Evolutionary conservation across 2,113 vertebrate genomes (phyloP).

Genomic region (Oryzias melastigma): DNA sequence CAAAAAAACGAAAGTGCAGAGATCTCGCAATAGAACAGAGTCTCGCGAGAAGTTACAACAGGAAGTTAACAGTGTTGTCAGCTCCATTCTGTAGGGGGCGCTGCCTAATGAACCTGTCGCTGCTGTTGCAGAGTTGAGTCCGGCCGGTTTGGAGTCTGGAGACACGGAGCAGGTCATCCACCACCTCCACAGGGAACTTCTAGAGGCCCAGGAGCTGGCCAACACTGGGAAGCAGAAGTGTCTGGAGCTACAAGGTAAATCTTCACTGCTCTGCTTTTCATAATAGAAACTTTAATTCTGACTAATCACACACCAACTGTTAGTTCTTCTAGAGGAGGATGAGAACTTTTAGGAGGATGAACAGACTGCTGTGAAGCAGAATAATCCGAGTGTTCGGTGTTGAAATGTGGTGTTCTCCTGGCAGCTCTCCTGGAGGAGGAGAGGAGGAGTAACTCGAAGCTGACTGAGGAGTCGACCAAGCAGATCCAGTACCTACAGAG

Average conservation of each 20-base stretch:
- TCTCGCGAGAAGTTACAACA: too few relatives aligned
- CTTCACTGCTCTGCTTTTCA: too few relatives aligned
- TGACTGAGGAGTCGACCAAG: conserved; percentile 92
- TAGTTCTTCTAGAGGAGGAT: too few relatives aligned
- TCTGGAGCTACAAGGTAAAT: conserved; percentile 92
- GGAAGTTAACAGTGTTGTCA: too few relatives aligned
- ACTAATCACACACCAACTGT: too few relatives aligned
- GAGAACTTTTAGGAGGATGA: too few relatives aligned
- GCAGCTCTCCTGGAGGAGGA: conserved; percentile 94
- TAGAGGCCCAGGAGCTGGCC: conserved; percentile 95
- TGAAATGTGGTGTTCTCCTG: neutral
- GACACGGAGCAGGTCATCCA: conserved; percentile 93
- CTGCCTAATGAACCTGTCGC: neutral
- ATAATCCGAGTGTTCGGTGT: too few relatives aligned
- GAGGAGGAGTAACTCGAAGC: conserved; percentile 85
- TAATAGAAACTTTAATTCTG: too few relatives aligned
- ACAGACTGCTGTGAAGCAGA: too few relatives aligned
- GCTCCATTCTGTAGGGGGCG: too few relatives aligned
- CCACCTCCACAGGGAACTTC: conserved; percentile 89
- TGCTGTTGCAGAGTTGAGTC: conserved; percentile 84
- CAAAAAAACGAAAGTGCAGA: too few relatives aligned
- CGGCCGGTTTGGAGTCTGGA: conserved; percentile 84
- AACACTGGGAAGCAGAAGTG: conserved; percentile 95
- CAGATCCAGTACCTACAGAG: conserved; percentile 96
- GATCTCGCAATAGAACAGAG: too few relatives aligned